Base-by-base conservation (phyloP, 2,113 vertebrate genomes). In the Gorsachius goisagi region DNA sequence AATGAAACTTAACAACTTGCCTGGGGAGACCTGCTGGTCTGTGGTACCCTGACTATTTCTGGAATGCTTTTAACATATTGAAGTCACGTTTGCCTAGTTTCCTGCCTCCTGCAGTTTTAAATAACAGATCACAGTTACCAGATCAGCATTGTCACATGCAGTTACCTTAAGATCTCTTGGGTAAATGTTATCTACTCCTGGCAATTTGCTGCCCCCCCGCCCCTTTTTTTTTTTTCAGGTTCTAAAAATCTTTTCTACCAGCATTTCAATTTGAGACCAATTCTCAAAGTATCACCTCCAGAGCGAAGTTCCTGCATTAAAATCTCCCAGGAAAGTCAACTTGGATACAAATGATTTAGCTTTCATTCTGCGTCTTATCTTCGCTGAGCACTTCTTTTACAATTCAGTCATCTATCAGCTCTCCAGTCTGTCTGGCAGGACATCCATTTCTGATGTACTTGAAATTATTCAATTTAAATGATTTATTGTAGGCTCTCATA, bases 381-480 rank as follows among this genome's bases (percentile, higher is more conserved):
- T 67, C 6, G 2, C 69, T 0, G 4, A 32, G 33, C 24, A 84
- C 76, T 84, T 75, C 58, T 88, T 93, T 67, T 77, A 52, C 33
- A 74, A 33, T 84, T 89, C 50, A 92, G 49, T 33, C 81, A 78
- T 87, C 73, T 67, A 78, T 82, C 69, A 91, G 84, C 69, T 93
- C 74, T 72, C 45, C 62, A 89, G 84, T 49, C 84, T 88, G 85
- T 73, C 96, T 90, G 75, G 85, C 92, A 94, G 59, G 50, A 92
- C 12, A 4, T 68, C 76, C 47, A 73, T 75, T 91, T 58, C 66
- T 74, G 76, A 71, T 75, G 62, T 39, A 69, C 45, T 79, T 52
- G 33, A 94, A 95, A 89, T 85, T 44, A 93, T 91, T 93, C 10
- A 49, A 94, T 90, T 86, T 73, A 90, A 86, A 80, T 83, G 69